phyloP scores from a whole-genome alignment of 1,140 invertebrate species.

The Mya arenaria region DNA sequence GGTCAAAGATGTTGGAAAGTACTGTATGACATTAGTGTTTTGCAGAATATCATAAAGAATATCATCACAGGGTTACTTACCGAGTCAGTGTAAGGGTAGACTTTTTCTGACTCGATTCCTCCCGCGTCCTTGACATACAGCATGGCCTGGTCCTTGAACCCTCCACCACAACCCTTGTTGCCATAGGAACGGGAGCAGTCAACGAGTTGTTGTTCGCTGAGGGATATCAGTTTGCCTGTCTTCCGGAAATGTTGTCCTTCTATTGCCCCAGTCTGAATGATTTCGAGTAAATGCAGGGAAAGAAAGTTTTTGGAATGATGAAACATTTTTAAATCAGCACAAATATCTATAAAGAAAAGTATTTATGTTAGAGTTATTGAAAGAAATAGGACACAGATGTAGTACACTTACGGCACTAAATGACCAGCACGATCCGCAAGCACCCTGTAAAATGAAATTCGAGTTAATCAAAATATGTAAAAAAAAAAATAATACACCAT shows the following conservation, averaged over 20 bases:
- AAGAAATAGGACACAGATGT: background rate
- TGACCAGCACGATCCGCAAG: background rate
- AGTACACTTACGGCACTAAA: background rate
- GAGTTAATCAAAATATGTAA: no score
- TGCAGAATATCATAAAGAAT: background rate
- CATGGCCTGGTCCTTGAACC: background rate
- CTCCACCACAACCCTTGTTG: background rate
- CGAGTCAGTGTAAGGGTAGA: background rate
- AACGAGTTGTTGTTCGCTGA: slow-evolving; percentile 69
- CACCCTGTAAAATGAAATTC: no score
- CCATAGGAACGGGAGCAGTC: slow-evolving; percentile 56
- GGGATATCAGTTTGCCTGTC: slow-evolving; percentile 56
- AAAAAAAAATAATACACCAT: no score
- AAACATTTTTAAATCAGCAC: background rate
- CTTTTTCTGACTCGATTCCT: slow-evolving; percentile 1
- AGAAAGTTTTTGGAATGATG: background rate
- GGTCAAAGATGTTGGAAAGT: no score
- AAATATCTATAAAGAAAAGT: background rate
- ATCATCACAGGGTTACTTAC: background rate
- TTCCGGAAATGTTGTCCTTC: slow-evolving; percentile 67
- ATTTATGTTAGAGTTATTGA: background rate
- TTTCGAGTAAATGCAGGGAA: background rate
- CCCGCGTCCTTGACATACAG: background rate
- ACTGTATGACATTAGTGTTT: background rate
- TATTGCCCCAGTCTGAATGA: slow-evolving; percentile 60